These are phyloP conservation scores for Scopus umbretta DNA, from an alignment of 2,113 vertebrate species.

Conservation along the genomic window DNA sequence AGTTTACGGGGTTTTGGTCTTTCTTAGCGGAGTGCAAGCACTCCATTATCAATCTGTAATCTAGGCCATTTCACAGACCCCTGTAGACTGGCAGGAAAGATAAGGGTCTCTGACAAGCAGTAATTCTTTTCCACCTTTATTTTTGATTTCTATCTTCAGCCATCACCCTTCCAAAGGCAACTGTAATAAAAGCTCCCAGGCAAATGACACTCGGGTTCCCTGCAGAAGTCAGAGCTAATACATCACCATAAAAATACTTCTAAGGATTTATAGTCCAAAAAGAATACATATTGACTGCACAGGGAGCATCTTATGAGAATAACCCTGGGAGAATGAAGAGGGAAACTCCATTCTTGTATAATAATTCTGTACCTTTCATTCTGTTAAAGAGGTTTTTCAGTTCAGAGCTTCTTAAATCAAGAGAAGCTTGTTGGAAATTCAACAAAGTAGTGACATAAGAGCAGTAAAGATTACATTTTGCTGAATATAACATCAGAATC, in stretches of 20 bases:
- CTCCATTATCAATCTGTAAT: background rate
- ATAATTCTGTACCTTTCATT: background rate
- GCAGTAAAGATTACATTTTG: background rate
- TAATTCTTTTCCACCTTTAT: constrained; percentile 1
- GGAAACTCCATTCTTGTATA: background rate
- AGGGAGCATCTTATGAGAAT: background rate
- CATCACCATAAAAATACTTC: background rate
- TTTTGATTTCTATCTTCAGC: constrained; percentile 2
- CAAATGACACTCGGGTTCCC: background rate
- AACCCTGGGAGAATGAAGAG: background rate
- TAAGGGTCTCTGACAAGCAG: constrained; percentile 5
- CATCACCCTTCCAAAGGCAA: background rate
- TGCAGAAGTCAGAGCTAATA: background rate
- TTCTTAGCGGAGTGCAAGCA: background rate
- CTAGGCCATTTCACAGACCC: background rate
- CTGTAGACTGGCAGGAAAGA: background rate
- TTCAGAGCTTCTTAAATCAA: background rate
- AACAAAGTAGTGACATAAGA: background rate
- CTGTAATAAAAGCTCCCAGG: background rate
- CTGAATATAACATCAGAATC: background rate
- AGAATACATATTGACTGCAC: background rate
- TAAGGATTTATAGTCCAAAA: background rate
- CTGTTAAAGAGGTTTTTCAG: background rate
- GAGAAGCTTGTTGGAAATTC: background rate
- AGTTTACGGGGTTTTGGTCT: background rate